Evolutionary conservation across 2,113 vertebrate species (phyloP), one percentile per base, ranked within the genome.

Genomic region (Paedocypris sp.): DNA sequence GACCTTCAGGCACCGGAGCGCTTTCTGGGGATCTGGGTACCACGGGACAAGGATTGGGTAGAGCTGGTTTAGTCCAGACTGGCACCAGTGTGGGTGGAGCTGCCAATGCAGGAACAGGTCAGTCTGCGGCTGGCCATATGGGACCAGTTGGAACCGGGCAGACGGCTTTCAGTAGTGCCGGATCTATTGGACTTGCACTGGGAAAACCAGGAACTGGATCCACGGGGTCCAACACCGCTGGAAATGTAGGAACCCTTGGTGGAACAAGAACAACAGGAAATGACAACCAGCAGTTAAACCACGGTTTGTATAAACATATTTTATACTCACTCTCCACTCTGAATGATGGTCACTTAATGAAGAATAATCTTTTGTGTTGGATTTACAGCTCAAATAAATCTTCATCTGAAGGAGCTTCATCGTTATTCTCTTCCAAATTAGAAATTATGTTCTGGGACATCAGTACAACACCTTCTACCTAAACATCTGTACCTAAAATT

Each of bases 351-450:
- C n/a, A 36, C 18, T 13, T 5, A 7, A 16, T 16, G 8, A 15
- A 48, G 5, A 6, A 8, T 59, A 4, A 66, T 18, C 12, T 66
- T 18, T 59, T 64, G 0, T 77, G 12, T 76, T 61, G 62, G 11
- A 53, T 23, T 66, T 61, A 61, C 73, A 82, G 79, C 28, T 18
- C 62, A 2, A 0, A 18, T 81, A 1, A 19, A 12, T 46, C 72
- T 81, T 18, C 81, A 80, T 52, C 20, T 85, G 25, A 46, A 39
- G 49, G 73, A 77, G 2, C 71, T 86, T 60, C 69, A 77, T 6
- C 78, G 62, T 1, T 32, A 75, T 51, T 66, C 75, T 66, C 67
- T 76, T 53, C 70, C 72, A 60, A 42, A 69, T 72, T 84, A 53
- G 83, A n/a, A n/a, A n/a, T n/a, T n/a, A n/a, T n/a, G n/a, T n/a